Evolutionary conservation across 2,113 vertebrate species (phyloP).

Genomic region (Falco punctatus): DNA sequence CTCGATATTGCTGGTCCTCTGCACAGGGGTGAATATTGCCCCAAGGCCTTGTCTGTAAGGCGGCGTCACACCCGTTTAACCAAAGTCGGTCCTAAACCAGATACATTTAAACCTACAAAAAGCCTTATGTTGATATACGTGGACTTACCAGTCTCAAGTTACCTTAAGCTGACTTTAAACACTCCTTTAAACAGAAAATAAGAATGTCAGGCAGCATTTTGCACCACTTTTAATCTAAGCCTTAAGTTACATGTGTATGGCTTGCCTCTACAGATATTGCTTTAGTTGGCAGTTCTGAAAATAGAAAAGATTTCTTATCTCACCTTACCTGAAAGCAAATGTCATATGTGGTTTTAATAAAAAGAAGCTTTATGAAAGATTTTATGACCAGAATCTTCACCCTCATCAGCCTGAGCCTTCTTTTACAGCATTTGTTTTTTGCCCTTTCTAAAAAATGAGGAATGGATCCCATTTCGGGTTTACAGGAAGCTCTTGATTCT

Average conservation of each 20-base stretch:
- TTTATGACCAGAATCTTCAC: constrained; percentile 17
- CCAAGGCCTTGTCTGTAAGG: neutral
- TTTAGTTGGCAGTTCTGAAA: neutral
- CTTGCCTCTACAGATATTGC: neutral
- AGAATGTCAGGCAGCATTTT: neutral
- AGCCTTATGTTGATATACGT: neutral
- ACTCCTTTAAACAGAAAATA: neutral
- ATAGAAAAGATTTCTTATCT: constrained; percentile 6
- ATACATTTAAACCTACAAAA: neutral
- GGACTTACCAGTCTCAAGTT: neutral
- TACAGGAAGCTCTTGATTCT: constrained; percentile 29
- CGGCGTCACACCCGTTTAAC: neutral
- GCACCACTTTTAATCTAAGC: neutral
- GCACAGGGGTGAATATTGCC: neutral
- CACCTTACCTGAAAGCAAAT: neutral
- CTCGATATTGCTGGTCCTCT: neutral
- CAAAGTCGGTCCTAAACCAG: neutral
- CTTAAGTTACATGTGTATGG: neutral
- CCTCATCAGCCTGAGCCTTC: neutral
- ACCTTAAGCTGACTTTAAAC: neutral
- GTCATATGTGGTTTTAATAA: neutral
- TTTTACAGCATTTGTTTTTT: constrained; percentile 29
- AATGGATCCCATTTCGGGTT: constrained; percentile 39
- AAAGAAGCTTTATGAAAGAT: constrained; percentile 33
- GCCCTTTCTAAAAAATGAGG: constrained; percentile 39